Percentiles rank a stretch among this genome's conserved stretches.
phyloP scores from a whole-genome alignment of 2,797 vertebrate species.

The Denticeps clupeoides region DNA sequence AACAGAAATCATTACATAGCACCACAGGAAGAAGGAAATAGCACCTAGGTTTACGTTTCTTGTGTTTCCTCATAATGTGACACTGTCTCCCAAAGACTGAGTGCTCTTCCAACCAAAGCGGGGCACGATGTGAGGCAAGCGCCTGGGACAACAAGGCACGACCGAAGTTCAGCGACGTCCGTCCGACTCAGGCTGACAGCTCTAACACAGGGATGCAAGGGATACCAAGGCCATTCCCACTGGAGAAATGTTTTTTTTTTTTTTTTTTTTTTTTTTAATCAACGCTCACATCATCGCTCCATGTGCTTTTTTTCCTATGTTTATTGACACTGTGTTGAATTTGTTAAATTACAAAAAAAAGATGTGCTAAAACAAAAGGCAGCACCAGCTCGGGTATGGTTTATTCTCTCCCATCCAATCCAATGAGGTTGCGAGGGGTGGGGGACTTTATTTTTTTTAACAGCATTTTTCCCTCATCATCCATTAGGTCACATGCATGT shows the following conservation, averaged over 20 bases:
- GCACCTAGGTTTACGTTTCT: slow-evolving; percentile 70
- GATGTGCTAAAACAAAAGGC: slow-evolving; percentile 52
- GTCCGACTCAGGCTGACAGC: not conserved
- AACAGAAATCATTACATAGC: slow-evolving; percentile 65
- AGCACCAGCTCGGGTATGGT: slow-evolving; percentile 31
- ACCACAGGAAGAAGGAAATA: slow-evolving; percentile 82
- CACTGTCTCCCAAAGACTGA: slow-evolving; percentile 51
- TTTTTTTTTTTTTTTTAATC: slow-evolving; percentile 35
- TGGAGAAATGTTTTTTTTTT: slow-evolving; percentile 39
- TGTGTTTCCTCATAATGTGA: slow-evolving; percentile 44
- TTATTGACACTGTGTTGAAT: slow-evolving; percentile 56
- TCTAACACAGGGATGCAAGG: slow-evolving; percentile 31
- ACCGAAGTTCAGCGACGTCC: slow-evolving; percentile 1
- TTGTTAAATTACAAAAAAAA: slow-evolving; percentile 57
- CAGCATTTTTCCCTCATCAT: slow-evolving; percentile 43
- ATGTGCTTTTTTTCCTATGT: slow-evolving; percentile 48
- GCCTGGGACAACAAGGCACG: slow-evolving; percentile 28
- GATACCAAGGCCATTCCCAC: not conserved
- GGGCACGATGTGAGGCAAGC: slow-evolving; percentile 20
- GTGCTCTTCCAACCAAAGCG: slow-evolving; percentile 41
- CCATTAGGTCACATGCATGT: slow-evolving; percentile 66
- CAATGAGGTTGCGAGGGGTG: slow-evolving; percentile 17
- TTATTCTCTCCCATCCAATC: slow-evolving; percentile 24
- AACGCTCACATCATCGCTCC: slow-evolving; percentile 52
- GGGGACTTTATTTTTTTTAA: slow-evolving; percentile 30